Percentiles rank a stretch among this genome's conserved stretches.
Conservation (phyloP, 2,888 invertebrate genomes). For the Caenorhabditis japonica region DNA sequence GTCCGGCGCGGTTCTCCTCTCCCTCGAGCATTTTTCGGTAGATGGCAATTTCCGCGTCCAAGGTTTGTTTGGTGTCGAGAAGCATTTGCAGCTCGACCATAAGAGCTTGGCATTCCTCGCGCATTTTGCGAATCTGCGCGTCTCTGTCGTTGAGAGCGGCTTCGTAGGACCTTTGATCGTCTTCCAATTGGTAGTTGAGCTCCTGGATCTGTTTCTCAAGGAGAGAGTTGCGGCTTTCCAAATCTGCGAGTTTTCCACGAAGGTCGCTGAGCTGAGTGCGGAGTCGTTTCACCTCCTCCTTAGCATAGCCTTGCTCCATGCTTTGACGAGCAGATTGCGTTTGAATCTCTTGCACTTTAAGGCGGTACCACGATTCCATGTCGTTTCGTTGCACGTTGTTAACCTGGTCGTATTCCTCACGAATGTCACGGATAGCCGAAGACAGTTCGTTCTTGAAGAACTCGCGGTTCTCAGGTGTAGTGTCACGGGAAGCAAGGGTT, state of each 20-base stretch:
- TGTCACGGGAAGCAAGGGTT: constrained; percentile 79
- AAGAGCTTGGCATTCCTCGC: constrained; percentile 78
- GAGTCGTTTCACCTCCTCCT: constrained; percentile 79
- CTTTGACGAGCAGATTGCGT: constrained; percentile 79
- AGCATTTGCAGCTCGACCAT: constrained; percentile 78
- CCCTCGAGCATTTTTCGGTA: constrained; percentile 81
- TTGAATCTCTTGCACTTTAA: constrained; percentile 80
- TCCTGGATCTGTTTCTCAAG: constrained; percentile 80
- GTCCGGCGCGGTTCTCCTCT: constrained; percentile 79
- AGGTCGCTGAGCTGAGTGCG: constrained; percentile 78
- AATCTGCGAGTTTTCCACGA: constrained; percentile 79
- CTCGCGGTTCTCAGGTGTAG: constrained; percentile 80
- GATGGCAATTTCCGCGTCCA: constrained; percentile 81
- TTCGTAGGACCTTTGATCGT: constrained; percentile 79
- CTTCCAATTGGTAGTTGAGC: constrained; percentile 79
- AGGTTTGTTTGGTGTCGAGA: constrained; percentile 80
- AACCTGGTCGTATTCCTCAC: constrained; percentile 79
- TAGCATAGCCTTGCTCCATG: constrained; percentile 78
- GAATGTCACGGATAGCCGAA: constrained; percentile 80
- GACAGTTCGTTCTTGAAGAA: constrained; percentile 81
- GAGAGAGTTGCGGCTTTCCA: constrained; percentile 79
- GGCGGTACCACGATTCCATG: constrained; percentile 80
- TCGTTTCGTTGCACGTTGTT: constrained; percentile 79
- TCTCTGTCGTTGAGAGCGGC: constrained; percentile 78
- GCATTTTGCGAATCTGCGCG: constrained; percentile 77